Percentiles rank a stretch among this genome's conserved stretches.
phyloP scores from a whole-genome alignment of 2,113 vertebrate genomes.

The Thunnus maccoyii region DNA sequence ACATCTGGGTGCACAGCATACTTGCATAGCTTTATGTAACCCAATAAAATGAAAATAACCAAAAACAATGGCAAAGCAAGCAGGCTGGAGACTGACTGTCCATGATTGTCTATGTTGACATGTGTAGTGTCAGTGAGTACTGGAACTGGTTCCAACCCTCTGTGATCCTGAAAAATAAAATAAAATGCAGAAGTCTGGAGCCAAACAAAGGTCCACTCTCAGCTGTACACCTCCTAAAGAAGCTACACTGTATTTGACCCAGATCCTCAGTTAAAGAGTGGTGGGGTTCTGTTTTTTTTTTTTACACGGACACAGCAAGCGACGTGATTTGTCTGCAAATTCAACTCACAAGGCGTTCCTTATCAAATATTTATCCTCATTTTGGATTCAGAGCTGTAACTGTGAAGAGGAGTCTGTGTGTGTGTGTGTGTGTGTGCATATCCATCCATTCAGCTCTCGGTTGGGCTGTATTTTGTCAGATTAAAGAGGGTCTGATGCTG shows the following conservation, averaged over 20 bases:
- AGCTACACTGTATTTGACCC: constrained; percentile 57
- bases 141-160: neutral
- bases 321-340: constrained; percentile 77
- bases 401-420: constrained; percentile 32
- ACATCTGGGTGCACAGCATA: too few species aligned
- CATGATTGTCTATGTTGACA: too few species aligned
- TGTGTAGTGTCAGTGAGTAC: too few species aligned
- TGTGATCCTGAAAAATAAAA: neutral
- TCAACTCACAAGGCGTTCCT: constrained; percentile 55
- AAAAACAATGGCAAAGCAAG: too few species aligned
- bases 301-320: constrained; percentile 27
- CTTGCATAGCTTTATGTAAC: too few species aligned
- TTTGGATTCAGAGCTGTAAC: constrained; percentile 68
- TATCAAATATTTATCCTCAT: constrained; percentile 80
- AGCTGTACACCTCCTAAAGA: neutral
- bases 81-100: too few species aligned
- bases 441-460: constrained; percentile 39
- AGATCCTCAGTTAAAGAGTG: constrained; percentile 44
- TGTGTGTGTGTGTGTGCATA: neutral
- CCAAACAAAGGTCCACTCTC: neutral
- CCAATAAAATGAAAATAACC: too few species aligned
- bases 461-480: constrained; percentile 54
- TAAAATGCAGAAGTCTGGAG: neutral
- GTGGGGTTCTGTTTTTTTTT: neutral
- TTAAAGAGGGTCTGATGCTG: constrained; percentile 61